A percentile compares a stretch with the other conserved stretches of the same genome.
Conservation (phyloP, 2,888 invertebrate genomes). For the Xestobium rufovillosum region DNA sequence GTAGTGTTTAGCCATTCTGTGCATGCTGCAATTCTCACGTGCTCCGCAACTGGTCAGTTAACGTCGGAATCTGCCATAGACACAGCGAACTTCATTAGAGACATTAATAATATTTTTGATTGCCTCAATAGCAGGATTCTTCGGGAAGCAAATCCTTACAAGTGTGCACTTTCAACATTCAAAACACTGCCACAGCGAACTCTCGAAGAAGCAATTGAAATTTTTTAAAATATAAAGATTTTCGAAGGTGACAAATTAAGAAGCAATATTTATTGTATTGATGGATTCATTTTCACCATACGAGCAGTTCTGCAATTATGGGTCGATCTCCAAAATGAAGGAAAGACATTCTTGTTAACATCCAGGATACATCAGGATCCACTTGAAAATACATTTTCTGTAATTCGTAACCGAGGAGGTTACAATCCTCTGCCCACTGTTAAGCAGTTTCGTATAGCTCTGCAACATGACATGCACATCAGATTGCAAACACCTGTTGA, state of each 20-base stretch:
- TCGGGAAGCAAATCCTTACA: background rate
- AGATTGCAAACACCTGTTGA: constrained; percentile 14
- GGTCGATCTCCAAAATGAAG: constrained; percentile 4
- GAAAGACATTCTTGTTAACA: constrained; percentile 4
- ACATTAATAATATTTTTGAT: constrained; percentile 2
- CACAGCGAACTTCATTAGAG: background rate
- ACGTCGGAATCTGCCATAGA: background rate
- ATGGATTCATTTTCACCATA: constrained; percentile 1
- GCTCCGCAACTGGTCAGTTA: background rate
- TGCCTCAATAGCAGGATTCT: background rate
- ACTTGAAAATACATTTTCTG: constrained; percentile 25
- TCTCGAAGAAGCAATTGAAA: constrained; percentile 7
- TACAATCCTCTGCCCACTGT: constrained; percentile 22
- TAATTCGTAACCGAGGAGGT: constrained; percentile 21
- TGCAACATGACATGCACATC: constrained; percentile 21
- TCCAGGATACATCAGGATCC: constrained; percentile 21
- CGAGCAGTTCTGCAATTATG: constrained; percentile 2
- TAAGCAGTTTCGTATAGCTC: constrained; percentile 16
- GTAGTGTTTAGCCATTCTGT: constrained; percentile 2
- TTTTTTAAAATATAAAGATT: constrained; percentile 9
- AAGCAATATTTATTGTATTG: constrained; percentile 9
- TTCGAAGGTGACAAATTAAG: constrained; percentile 9
- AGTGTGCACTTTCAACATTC: background rate
- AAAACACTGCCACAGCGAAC: background rate
- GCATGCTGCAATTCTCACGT: background rate